A percentile compares a stretch with the other conserved stretches of the same genome.
These are phyloP conservation scores for Chaetodon trifasciatus DNA, from an alignment of 2,797 vertebrate genomes.

Conservation along the genomic window DNA sequence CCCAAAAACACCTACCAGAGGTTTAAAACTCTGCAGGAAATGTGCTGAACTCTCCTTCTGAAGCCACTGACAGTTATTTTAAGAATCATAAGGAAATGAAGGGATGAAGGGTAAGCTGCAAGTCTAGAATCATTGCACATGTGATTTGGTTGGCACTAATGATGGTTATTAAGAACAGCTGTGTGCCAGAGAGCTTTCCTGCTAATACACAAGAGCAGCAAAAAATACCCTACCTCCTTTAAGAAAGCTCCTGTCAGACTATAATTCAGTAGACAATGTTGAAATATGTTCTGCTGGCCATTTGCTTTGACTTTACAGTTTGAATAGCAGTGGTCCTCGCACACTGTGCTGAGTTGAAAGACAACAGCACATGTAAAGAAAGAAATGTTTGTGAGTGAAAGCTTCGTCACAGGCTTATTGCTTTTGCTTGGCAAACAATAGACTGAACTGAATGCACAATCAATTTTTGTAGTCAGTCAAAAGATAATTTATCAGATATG, in stretches of 20 bases:
- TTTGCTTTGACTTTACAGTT: constrained; percentile 19
- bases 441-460: constrained; percentile 25
- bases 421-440: constrained; percentile 57
- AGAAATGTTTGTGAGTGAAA: constrained; percentile 21
- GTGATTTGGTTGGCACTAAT: constrained; percentile 76
- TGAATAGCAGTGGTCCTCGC: neutral
- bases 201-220: constrained; percentile 35
- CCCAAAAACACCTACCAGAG: neutral
- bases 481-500: constrained; percentile 29
- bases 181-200: constrained; percentile 67
- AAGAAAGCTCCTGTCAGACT: constrained; percentile 42
- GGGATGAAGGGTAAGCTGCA: constrained; percentile 47
- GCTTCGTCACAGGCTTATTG: constrained; percentile 3
- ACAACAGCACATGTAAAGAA: constrained; percentile 7
- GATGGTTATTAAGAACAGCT: constrained; percentile 82
- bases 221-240: constrained; percentile 30
- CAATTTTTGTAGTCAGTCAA: constrained; percentile 35
- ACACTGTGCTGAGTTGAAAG: constrained; percentile 1
- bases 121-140: constrained; percentile 58
- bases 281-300: constrained; percentile 22
- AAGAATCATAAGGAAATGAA: constrained; percentile 60
- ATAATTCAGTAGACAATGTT: constrained; percentile 30
- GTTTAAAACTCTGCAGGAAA: neutral
- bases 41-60: constrained; percentile 20
- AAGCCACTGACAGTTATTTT: constrained; percentile 47